Conservation (phyloP, 92 coral and sea anemone species). For the Epizoanthus rinbou region DNA sequence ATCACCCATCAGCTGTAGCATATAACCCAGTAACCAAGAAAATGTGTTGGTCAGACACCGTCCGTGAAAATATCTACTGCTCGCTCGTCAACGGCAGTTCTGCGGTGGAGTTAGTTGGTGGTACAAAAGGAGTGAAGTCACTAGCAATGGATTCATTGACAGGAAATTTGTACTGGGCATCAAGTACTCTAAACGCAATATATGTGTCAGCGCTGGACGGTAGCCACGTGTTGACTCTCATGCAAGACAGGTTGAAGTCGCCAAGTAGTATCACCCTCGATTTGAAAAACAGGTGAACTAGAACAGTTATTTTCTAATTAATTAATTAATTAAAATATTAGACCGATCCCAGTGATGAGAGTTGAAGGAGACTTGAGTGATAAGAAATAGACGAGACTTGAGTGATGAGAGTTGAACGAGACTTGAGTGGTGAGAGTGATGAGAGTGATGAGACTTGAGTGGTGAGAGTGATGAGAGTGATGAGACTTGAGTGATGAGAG, state of each 20-base stretch:
- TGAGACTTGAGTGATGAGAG: no score
- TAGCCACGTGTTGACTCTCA: not conserved
- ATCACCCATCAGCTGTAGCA: conserved; percentile 3
- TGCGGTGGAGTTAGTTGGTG: conserved; percentile 11
- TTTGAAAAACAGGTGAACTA: conserved; percentile 16
- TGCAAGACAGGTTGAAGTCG: not conserved
- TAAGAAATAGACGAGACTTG: no score
- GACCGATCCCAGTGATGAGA: no score
- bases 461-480: no score
- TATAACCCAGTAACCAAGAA: conserved; percentile 13
- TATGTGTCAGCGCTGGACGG: not conserved
- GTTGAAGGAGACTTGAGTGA: no score
- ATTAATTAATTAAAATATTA: no score
- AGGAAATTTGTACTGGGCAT: conserved; percentile 26
- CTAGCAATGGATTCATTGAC: conserved; percentile 30
- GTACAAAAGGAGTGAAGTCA: not conserved
- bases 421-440: no score
- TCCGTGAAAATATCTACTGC: conserved; percentile 24
- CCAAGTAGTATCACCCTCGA: conserved; percentile 34
- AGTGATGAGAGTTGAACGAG: no score
- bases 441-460: no score
- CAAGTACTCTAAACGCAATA: conserved; percentile 2
- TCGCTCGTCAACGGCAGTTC: conserved; percentile 23
- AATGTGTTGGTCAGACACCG: conserved; percentile 25
- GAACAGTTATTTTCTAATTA: not conserved